Conservation (phyloP, 2,888 invertebrate species). For the Diloba caeruleocephala region DNA sequence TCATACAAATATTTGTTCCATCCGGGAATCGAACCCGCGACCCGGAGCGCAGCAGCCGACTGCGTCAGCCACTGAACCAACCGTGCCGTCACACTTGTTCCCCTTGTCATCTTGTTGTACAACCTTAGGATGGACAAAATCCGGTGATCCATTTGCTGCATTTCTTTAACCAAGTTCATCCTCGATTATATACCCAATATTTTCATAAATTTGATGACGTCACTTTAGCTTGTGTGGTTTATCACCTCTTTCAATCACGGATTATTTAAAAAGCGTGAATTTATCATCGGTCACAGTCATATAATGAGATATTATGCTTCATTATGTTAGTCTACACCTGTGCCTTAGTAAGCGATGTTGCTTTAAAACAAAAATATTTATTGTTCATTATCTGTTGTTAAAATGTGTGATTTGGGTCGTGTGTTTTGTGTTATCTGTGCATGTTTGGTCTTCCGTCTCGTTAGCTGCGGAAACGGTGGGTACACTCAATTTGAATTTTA, state of each 20-base stretch:
- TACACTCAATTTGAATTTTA: constrained; percentile 6
- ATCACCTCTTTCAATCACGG: constrained; percentile 44
- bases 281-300: constrained; percentile 42
- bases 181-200: background rate
- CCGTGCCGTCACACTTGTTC: too few relatives aligned
- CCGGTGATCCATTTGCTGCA: too few relatives aligned
- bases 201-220: constrained; percentile 17
- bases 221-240: constrained; percentile 7
- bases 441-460: constrained; percentile 34
- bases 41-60: too few relatives aligned
- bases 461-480: constrained; percentile 30
- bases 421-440: constrained; percentile 40
- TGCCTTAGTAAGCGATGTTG: constrained; percentile 27
- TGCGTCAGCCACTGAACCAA: too few relatives aligned
- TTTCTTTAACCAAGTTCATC: too few relatives aligned
- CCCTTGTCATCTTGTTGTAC: too few relatives aligned
- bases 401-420: constrained; percentile 42
- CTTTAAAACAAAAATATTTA: constrained; percentile 1
- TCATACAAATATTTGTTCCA: too few relatives aligned
- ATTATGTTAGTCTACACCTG: constrained; percentile 35
- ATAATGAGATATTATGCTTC: constrained; percentile 21
- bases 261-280: constrained; percentile 42
- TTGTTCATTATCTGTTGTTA: constrained; percentile 11
- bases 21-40: too few relatives aligned
- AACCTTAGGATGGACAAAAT: too few relatives aligned